Conservation (phyloP, 1,140 invertebrate species). For the Drosophila nannoptera region DNA sequence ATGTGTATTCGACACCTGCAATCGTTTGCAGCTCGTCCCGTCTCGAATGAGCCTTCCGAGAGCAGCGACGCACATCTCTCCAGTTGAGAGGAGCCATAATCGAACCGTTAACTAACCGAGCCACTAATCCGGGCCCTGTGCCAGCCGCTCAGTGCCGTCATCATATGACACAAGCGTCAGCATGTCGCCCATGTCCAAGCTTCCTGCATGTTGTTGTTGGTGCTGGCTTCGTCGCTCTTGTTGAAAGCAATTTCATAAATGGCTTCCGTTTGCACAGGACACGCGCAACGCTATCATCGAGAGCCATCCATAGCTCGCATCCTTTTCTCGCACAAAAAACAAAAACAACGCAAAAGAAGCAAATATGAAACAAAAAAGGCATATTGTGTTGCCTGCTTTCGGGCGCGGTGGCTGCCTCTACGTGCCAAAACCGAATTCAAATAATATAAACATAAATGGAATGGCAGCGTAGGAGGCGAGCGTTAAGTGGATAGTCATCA, state of each 20-base stretch:
- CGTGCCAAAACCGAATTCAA: slow-evolving; percentile 43
- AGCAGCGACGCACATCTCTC: slow-evolving; percentile 25
- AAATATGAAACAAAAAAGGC: slow-evolving; percentile 17
- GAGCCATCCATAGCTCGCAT: slow-evolving; percentile 15
- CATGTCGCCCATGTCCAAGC: slow-evolving; percentile 58
- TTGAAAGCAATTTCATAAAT: slow-evolving; percentile 75
- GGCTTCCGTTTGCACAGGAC: slow-evolving; percentile 68
- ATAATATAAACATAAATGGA: slow-evolving; percentile 61
- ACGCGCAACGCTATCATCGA: slow-evolving; percentile 42
- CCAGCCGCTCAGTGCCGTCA: slow-evolving; percentile 39
- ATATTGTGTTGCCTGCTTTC: slow-evolving; percentile 33
- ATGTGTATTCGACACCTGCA: slow-evolving; percentile 1
- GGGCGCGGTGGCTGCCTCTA: slow-evolving; percentile 26
- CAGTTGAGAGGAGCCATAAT: slow-evolving; percentile 43
- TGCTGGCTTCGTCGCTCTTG: slow-evolving; percentile 28
- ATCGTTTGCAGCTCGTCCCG: slow-evolving; percentile 31
- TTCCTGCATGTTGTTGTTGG: slow-evolving; percentile 38
- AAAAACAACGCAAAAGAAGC: slow-evolving; percentile 11
- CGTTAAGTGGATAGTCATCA: slow-evolving; percentile 50
- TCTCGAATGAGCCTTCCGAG: slow-evolving; percentile 26
- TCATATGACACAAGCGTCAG: slow-evolving; percentile 56
- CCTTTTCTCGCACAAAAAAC: slow-evolving; percentile 28
- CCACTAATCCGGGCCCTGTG: not conserved
- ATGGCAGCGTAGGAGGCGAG: slow-evolving; percentile 23
- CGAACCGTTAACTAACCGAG: slow-evolving; percentile 28